Conservation (phyloP, 2,113 vertebrate species). For the Anoura caudifer region DNA sequence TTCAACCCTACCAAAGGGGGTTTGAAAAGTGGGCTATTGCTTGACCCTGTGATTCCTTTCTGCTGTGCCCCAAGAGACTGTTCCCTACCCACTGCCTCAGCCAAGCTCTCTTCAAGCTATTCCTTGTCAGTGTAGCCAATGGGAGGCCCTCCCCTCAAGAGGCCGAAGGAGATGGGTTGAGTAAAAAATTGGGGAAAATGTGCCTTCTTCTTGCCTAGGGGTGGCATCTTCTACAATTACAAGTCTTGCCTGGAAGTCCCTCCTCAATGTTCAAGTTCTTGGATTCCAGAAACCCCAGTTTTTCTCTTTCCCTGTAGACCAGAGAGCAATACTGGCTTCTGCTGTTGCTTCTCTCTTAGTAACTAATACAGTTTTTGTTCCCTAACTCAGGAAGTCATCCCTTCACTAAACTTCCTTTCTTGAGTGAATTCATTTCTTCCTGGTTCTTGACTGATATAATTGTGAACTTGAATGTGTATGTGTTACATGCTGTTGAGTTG, state of each 20-base stretch:
- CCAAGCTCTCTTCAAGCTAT: fast-evolving
- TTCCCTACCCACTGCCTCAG: neutral
- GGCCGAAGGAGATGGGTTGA: neutral
- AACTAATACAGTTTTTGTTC: neutral
- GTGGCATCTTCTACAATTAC: neutral
- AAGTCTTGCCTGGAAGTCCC: neutral
- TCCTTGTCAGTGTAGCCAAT: neutral
- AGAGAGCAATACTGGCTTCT: neutral
- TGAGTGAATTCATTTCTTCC: neutral
- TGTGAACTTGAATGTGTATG: neutral
- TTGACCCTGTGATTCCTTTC: neutral
- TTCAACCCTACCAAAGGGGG: neutral
- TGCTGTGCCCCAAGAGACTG: neutral
- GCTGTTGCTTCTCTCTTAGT: neutral
- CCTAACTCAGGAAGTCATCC: neutral
- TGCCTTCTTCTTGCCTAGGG: neutral
- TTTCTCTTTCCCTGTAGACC: neutral
- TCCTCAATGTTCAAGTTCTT: neutral
- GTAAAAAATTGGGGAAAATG: neutral
- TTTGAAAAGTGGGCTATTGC: neutral
- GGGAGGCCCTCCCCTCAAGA: neutral
- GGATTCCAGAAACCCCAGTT: neutral
- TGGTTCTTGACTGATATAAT: neutral
- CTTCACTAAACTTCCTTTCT: neutral
- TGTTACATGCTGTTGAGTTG: neutral